These are phyloP conservation scores for Carassius carassius DNA, from an alignment of 2,113 vertebrate species.

Conservation along the genomic window DNA sequence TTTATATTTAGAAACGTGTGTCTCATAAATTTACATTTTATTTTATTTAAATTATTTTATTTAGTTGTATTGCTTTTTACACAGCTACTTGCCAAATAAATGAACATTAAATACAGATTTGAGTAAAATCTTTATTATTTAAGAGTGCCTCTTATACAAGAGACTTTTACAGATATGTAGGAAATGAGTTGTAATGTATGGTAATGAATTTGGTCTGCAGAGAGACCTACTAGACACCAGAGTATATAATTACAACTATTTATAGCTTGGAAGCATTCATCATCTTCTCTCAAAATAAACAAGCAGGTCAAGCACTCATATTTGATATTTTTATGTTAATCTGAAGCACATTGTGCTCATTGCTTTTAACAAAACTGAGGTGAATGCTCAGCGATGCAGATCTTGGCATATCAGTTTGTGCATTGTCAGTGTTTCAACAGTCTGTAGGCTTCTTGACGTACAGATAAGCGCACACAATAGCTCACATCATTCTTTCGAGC, in stretches of 20 bases:
- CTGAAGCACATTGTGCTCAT: background rate
- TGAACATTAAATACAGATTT: no score
- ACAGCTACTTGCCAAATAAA: background rate
- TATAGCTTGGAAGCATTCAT: constrained; percentile 6
- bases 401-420: background rate
- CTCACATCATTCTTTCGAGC: constrained; percentile 42
- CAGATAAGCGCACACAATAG: constrained; percentile 47
- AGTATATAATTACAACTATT: constrained; percentile 18
- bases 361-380: background rate
- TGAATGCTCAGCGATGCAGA: background rate
- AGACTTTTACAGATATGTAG: no score
- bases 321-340: constrained; percentile 15
- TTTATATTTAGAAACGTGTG: background rate
- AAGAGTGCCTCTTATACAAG: no score
- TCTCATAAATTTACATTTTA: background rate
- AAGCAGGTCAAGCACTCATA: background rate
- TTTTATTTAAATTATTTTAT: background rate
- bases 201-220: background rate
- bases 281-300: constrained; percentile 15
- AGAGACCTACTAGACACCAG: constrained; percentile 12
- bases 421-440: constrained; percentile 40
- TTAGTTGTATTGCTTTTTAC: background rate
- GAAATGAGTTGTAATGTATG: background rate
- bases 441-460: constrained; percentile 36
- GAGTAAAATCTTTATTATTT: no score